Conservation (phyloP, 1,140 invertebrate genomes). For the fruit fly (Drosophila melanogaster) region DNA sequence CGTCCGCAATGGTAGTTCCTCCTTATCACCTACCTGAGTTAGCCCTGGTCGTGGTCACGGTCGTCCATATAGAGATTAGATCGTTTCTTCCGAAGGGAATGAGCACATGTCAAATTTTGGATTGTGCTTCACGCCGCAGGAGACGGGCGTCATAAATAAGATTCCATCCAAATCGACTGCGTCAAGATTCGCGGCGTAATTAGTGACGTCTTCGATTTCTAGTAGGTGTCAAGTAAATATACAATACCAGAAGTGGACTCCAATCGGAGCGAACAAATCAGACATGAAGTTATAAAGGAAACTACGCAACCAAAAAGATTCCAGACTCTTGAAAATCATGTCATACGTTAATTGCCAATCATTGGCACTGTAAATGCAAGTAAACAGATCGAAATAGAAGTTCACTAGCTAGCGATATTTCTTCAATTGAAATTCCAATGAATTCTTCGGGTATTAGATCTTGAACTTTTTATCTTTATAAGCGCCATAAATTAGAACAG, state of each 20-base stretch:
- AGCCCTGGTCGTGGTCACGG: constrained; percentile 10
- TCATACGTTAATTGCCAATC: constrained; percentile 33
- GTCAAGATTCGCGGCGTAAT: constrained; percentile 11
- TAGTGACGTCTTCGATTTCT: constrained; percentile 16
- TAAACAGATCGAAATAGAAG: constrained; percentile 19
- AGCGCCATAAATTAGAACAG: background rate
- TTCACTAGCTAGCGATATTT: constrained; percentile 12
- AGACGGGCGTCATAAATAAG: constrained; percentile 17
- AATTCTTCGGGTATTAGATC: background rate
- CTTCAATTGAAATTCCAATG: constrained; percentile 14
- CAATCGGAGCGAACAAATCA: constrained; percentile 23
- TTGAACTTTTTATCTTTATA: constrained; percentile 1
- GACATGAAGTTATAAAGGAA: constrained; percentile 21
- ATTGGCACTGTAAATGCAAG: constrained; percentile 9
- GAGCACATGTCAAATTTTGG: constrained; percentile 29
- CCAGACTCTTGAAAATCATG: constrained; percentile 13
- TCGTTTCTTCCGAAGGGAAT: constrained; percentile 23
- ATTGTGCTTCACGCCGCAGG: constrained; percentile 21
- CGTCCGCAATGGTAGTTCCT: constrained; percentile 5
- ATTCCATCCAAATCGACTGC: constrained; percentile 1
- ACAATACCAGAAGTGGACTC: background rate
- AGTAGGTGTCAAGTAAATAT: constrained; percentile 12
- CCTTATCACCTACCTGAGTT: constrained; percentile 18
- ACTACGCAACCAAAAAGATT: constrained; percentile 20
- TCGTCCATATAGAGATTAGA: constrained; percentile 21